Evolutionary conservation across 2,888 invertebrate species (phyloP), one percentile per base, ranked within the genome.

Genomic region (Parochlus steinenii): DNA sequence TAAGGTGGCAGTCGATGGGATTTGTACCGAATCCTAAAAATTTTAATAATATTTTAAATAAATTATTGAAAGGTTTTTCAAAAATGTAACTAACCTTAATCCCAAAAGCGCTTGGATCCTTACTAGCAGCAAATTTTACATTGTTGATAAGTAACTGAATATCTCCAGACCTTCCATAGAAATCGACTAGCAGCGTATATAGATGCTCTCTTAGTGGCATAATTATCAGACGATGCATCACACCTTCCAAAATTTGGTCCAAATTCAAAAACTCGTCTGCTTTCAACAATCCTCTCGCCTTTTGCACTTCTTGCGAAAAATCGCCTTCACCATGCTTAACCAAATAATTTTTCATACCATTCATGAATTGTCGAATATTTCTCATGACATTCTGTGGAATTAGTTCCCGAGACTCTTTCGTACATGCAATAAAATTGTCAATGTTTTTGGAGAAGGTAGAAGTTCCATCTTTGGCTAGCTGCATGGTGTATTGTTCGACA

Each of bases 261-360:
- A 95, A 66, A 63, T 95, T 95, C 48, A 95, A 67, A 55, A 93
- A 92, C 56, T 93, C 92, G 41, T 85, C 85, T 3, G 82, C 65
- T 53, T 81, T 83, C 38, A 95, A 64, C 66, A 79, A 64, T 3
- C 61, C 54, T 31, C 58, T 45, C 3, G 58, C 57, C 35, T 50
- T 47, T 55, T 90, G 86, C 29, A 95, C 86, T 54, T 92, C 78
- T 46, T 77, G 78, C 52, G 87, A 86, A 53, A 95, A 83, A 46
- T 85, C 85, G 41, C 82, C 76, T 54, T 95, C 93, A 12, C 93
- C 93, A 48, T 92, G 89, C 50, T 92, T 92, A 20, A 93, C 85
- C 40, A 95, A 65, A 58, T 93, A 97, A 58, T 97, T 97, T 58
- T 95, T 95, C 78, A 97, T 93, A 37, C 93, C 95, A 11, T 86